phyloP scores from a whole-genome alignment of 2,888 invertebrate species.

The Brachypterus glaber region DNA sequence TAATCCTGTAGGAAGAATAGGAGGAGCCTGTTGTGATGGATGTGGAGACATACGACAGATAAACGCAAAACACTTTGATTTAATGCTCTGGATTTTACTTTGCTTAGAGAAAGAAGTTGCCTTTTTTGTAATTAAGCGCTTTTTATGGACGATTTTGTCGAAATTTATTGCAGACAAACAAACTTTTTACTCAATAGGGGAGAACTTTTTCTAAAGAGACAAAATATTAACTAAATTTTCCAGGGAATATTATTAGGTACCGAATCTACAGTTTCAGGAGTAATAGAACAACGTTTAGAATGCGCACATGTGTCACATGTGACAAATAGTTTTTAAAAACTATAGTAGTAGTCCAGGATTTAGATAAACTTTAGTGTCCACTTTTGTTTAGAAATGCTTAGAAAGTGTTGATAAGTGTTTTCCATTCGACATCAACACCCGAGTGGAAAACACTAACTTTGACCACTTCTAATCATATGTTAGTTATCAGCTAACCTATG shows the following conservation, averaged over 20 bases:
- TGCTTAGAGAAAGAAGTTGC: constrained; percentile 39
- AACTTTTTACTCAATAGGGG: constrained; percentile 23
- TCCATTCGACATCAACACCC: too few species aligned
- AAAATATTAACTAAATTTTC: constrained; percentile 14
- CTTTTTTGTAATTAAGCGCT: constrained; percentile 40
- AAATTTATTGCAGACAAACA: constrained; percentile 29
- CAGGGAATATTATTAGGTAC: constrained; percentile 20
- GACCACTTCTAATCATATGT: too few species aligned
- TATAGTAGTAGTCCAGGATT: too few species aligned
- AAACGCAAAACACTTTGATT: constrained; percentile 44
- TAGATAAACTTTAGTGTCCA: too few species aligned
- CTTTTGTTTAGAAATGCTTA: too few species aligned
- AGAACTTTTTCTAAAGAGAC: too few species aligned
- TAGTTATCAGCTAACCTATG: too few species aligned
- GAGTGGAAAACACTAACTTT: too few species aligned
- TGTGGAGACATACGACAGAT: constrained; percentile 41
- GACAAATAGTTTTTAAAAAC: too few species aligned
- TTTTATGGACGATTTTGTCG: constrained; percentile 31
- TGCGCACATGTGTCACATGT: too few species aligned
- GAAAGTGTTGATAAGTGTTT: too few species aligned
- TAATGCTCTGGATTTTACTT: constrained; percentile 40
- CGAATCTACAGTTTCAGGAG: not conserved
- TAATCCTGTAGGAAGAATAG: constrained; percentile 23
- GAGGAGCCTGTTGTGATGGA: constrained; percentile 40
- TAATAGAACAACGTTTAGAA: too few species aligned